phyloP scores from a whole-genome alignment of 2,113 vertebrate species.

The Odontesthes bonariensis region DNA sequence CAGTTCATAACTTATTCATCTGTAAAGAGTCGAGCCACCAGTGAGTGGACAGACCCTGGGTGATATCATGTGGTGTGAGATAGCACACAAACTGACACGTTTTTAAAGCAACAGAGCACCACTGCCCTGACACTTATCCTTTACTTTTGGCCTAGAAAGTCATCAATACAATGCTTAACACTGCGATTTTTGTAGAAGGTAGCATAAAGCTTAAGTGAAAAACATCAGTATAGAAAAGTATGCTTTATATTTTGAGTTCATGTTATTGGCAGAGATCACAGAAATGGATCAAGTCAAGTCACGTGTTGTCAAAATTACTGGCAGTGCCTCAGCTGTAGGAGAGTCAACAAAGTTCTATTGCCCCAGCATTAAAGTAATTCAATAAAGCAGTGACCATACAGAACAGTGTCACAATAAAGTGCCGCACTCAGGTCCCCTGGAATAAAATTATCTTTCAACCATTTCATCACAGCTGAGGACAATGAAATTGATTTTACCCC shows the following conservation, averaged over 20 bases:
- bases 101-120: too few relatives aligned
- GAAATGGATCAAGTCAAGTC: neutral
- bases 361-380: neutral
- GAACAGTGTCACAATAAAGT: neutral
- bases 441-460: constrained; percentile 22
- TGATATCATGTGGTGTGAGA: too few relatives aligned
- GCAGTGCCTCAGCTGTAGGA: neutral
- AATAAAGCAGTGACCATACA: neutral
- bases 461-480: constrained; percentile 20
- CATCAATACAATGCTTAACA: too few relatives aligned
- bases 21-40: too few relatives aligned
- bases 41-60: too few relatives aligned
- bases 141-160: too few relatives aligned
- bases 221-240: neutral
- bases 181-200: too few relatives aligned
- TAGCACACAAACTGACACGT: too few relatives aligned
- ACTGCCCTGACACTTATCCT: too few relatives aligned
- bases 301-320: neutral
- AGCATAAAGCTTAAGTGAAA: too few relatives aligned
- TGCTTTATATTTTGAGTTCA: neutral
- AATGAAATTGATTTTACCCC: constrained; percentile 48
- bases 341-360: neutral
- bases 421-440: neutral
- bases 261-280: neutral
- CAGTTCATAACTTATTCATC: too few relatives aligned